Evolutionary conservation across 2,888 invertebrate genomes (phyloP).

Genomic region (Anarsia innoxiella): DNA sequence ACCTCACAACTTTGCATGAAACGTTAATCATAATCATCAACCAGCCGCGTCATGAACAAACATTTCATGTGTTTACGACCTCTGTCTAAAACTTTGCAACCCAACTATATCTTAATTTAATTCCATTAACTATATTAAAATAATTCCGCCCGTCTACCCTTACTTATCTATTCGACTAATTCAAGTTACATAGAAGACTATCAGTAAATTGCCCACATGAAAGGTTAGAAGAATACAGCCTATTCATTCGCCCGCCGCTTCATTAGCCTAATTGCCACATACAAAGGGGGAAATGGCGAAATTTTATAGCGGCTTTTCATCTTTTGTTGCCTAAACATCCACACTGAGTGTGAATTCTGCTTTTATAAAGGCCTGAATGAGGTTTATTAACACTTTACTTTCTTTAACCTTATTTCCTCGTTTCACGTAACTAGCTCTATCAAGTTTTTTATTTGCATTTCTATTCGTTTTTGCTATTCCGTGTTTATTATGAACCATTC

Average conservation of each 20-base stretch:
- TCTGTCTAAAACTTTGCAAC: neutral
- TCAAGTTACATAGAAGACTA: constrained; percentile 50
- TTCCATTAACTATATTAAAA: constrained; percentile 11
- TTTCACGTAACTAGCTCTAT: neutral
- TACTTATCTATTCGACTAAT: constrained; percentile 30
- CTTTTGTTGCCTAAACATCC: constrained; percentile 40
- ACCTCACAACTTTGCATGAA: too few relatives aligned
- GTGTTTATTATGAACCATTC: neutral
- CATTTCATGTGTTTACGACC: too few relatives aligned
- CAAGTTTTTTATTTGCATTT: neutral
- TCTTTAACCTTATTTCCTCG: constrained; percentile 3
- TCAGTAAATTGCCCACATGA: constrained; percentile 70
- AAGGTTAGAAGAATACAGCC: constrained; percentile 62
- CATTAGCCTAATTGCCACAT: constrained; percentile 70
- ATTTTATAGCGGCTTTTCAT: constrained; percentile 65
- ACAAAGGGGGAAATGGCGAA: constrained; percentile 65
- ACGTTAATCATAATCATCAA: constrained; percentile 5
- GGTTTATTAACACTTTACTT: constrained; percentile 8
- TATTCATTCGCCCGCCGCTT: constrained; percentile 65
- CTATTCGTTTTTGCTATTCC: neutral
- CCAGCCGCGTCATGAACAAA: constrained; percentile 3
- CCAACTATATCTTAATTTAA: constrained; percentile 5
- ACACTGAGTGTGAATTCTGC: constrained; percentile 11
- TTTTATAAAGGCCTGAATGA: constrained; percentile 7
- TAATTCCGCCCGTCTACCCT: constrained; percentile 9